Evolutionary conservation across 2,888 invertebrate genomes (phyloP).

Genomic region (Coelopa pilipes): DNA sequence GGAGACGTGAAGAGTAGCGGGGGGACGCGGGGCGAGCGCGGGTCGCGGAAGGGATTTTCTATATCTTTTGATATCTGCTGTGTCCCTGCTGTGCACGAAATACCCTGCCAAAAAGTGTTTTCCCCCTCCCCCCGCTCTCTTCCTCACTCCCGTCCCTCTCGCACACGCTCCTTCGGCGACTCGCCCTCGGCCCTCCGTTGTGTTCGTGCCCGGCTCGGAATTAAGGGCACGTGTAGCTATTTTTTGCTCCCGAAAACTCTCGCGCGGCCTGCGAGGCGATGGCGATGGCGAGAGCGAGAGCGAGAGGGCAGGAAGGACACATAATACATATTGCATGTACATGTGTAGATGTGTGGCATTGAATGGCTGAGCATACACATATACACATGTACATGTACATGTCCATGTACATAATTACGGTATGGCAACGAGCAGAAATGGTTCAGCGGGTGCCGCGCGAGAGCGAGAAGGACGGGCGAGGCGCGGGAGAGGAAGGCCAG

Average conservation of each 20-base stretch:
- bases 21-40: conserved; percentile 33
- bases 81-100: conserved; percentile 39
- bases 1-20: too few species aligned
- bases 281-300: conserved; percentile 20
- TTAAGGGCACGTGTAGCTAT: conserved; percentile 60
- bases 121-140: neutral
- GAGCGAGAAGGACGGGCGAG: conserved; percentile 34
- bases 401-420: conserved; percentile 46
- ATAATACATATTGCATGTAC: conserved; percentile 25
- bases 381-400: too few species aligned
- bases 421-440: conserved; percentile 38
- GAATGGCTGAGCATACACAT: conserved; percentile 44
- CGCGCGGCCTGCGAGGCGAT: conserved; percentile 25
- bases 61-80: conserved; percentile 30
- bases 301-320: conserved; percentile 16
- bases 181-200: too few species aligned
- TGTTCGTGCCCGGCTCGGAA: conserved; percentile 43
- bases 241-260: too few species aligned
- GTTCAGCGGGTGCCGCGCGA: neutral
- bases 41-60: conserved; percentile 36
- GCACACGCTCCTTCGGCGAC: too few species aligned
- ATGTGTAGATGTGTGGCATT: conserved; percentile 41
- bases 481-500: too few species aligned
- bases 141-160: too few species aligned
- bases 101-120: conserved; percentile 29